Conservation (phyloP, 2,888 invertebrate species). For the Lithophane socia region DNA sequence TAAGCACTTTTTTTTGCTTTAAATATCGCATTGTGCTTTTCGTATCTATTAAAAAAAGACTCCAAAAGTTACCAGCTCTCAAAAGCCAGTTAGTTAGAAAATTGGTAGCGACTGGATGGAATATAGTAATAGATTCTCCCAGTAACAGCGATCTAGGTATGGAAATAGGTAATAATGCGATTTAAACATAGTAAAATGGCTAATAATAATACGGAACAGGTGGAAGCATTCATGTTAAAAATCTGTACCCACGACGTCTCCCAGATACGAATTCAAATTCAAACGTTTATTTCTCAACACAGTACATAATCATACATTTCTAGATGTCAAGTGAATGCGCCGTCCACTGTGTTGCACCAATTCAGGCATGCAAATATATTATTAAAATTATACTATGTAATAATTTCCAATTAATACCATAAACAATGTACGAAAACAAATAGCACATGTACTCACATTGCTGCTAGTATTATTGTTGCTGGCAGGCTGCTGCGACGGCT, state of each 20-base stretch:
- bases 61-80: constrained; percentile 50
- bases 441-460: constrained; percentile 68
- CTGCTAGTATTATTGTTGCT: constrained; percentile 81
- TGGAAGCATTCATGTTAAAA: constrained; percentile 86
- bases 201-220: constrained; percentile 83
- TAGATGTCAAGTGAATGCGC: too few relatives aligned
- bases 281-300: too few relatives aligned
- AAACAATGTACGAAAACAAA: background rate
- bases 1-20: too few relatives aligned
- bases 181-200: constrained; percentile 86
- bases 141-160: constrained; percentile 79
- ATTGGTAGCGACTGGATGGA: constrained; percentile 61
- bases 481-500: constrained; percentile 73
- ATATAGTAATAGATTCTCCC: constrained; percentile 81
- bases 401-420: too few relatives aligned
- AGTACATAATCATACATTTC: too few relatives aligned
- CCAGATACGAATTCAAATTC: too few relatives aligned
- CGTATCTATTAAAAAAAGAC: constrained; percentile 47
- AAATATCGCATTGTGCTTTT: too few relatives aligned
- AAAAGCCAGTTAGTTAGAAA: constrained; percentile 62
- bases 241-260: background rate
- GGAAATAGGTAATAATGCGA: constrained; percentile 84
- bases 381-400: too few relatives aligned
- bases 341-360: too few relatives aligned
- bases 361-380: too few relatives aligned